Conservation (phyloP, 2,888 invertebrate genomes). For the Microplitis deprimator region DNA sequence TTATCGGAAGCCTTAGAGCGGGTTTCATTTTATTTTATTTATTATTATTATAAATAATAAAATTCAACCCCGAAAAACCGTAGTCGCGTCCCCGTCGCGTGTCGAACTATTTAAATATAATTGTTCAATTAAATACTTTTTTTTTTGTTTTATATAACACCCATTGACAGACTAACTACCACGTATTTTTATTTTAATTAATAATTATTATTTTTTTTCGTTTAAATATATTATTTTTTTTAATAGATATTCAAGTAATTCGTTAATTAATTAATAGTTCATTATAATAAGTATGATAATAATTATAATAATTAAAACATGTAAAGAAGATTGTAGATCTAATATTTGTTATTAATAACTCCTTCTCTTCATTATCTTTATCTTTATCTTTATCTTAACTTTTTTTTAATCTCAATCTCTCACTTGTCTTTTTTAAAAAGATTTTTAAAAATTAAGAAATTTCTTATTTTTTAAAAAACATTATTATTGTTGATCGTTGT, state of each 20-base stretch:
- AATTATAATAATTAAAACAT: conserved; percentile 70
- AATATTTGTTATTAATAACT: conserved; percentile 48
- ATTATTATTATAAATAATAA: conserved; percentile 12
- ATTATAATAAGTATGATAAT: conserved; percentile 68
- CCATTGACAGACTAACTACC: conserved; percentile 70
- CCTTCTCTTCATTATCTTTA: conserved; percentile 41
- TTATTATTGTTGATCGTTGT: conserved; percentile 58
- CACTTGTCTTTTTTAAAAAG: conserved; percentile 23
- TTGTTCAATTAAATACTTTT: conserved; percentile 63
- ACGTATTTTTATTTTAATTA: conserved; percentile 49
- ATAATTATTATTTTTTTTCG: conserved; percentile 55
- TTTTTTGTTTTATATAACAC: conserved; percentile 64
- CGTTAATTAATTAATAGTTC: conserved; percentile 68
- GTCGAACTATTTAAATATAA: conserved; percentile 47
- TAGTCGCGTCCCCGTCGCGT: conserved; percentile 46
- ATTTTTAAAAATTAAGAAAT: no score
- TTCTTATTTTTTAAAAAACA: no score
- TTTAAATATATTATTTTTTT: conserved; percentile 63
- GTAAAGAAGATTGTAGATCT: conserved; percentile 70
- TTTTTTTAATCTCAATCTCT: conserved; percentile 41
- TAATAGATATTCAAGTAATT: conserved; percentile 68
- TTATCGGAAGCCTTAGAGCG: conserved; percentile 11
- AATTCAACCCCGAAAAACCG: conserved; percentile 46
- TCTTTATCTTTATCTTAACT: conserved; percentile 43
- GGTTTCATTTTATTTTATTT: conserved; percentile 11